Base-by-base conservation (phyloP, 2,888 invertebrate species). In the Leucania comma region DNA sequence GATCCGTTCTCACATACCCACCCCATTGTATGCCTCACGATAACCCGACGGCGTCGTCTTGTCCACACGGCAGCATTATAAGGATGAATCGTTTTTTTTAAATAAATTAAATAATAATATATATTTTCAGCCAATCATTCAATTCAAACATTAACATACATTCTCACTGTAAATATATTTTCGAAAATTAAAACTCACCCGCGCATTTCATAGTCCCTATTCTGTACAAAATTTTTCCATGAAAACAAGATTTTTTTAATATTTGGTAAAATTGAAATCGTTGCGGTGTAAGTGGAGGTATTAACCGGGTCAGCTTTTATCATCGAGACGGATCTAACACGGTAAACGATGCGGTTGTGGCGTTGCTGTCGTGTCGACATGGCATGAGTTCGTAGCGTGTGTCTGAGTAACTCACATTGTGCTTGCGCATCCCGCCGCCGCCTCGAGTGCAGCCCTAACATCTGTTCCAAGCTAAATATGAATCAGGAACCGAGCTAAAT, bases 31-130 rank as follows among this genome's bases (percentile, higher is more conserved):
- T 83, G 88, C 86, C 88, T 85, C 86, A 88, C 88, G 87, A 88
- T 89, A 89, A 91, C 87, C 91, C 92, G 90, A 91, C 90, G 89
- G 90, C 90, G 89, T 81, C 80, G 81, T 78, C 75, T 75, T 81
- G 83, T 81, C 84, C 80, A 86, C 89, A 87, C 86, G 85, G 82
- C 84, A 86, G 81, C 87, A 83, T 72, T 77, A 38, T 56, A 61
- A 59, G 32, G 56, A 46, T 48, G 29, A 65, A 77, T 58, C 59
- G 58, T 62, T 67, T 50, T 65, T n/a, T 62, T 46, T 24, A 61
- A 56, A 38, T 26, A 53, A 67, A 58, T 38, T 63, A n/a, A 29
- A 32, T 51, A 46, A 48, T 48, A 60, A 54, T 42, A 69, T n/a
- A 50, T n/a, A 50, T 14, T 42, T 71, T 56, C 60, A 53, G 26